Evolutionary conservation across 37 sponge, comb jelly and placozoan genomes (phyloP).

Genomic region (Eunapius fragilis): DNA sequence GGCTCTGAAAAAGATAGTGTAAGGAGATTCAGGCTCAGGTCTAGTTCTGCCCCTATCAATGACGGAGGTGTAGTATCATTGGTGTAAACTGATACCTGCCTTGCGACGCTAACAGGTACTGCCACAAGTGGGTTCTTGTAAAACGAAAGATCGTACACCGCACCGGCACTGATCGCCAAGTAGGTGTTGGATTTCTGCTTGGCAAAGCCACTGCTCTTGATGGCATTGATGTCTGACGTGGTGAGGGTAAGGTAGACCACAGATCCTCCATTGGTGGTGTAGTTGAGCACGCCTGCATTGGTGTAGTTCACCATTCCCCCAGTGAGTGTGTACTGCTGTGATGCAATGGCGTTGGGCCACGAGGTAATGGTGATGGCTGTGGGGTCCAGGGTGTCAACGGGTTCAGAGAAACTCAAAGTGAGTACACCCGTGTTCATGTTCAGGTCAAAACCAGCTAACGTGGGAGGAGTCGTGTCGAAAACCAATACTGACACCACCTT

Average conservation of each 20-base stretch:
- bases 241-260: slow-evolving; percentile 52
- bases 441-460: slow-evolving; percentile 63
- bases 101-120: slow-evolving; percentile 37
- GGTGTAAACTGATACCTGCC: slow-evolving; percentile 52
- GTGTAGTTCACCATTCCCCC: slow-evolving; percentile 35
- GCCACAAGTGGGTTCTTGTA: slow-evolving; percentile 39
- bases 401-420: slow-evolving; percentile 79
- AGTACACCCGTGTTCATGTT: slow-evolving; percentile 87
- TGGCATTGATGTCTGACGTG: slow-evolving; percentile 39
- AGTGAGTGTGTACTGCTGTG: slow-evolving; percentile 59
- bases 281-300: no score
- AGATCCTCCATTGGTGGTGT: slow-evolving; percentile 68
- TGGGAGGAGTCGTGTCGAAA: slow-evolving; percentile 57
- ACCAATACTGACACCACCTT: slow-evolving; percentile 59
- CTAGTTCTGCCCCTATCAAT: slow-evolving; percentile 55
- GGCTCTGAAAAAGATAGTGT: slow-evolving; percentile 80
- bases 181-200: slow-evolving; percentile 60
- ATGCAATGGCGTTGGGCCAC: slow-evolving; percentile 58
- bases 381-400: slow-evolving; percentile 55
- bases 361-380: slow-evolving; percentile 56
- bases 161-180: slow-evolving; percentile 50
- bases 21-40: slow-evolving; percentile 61
- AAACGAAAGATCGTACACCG: slow-evolving; percentile 63
- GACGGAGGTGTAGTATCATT: slow-evolving; percentile 61
- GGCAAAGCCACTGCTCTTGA: slow-evolving; percentile 67